Percentiles rank a stretch among this genome's conserved stretches.
Conservation (phyloP, 2,113 vertebrate species). For the Microcebus lehilahytsara region DNA sequence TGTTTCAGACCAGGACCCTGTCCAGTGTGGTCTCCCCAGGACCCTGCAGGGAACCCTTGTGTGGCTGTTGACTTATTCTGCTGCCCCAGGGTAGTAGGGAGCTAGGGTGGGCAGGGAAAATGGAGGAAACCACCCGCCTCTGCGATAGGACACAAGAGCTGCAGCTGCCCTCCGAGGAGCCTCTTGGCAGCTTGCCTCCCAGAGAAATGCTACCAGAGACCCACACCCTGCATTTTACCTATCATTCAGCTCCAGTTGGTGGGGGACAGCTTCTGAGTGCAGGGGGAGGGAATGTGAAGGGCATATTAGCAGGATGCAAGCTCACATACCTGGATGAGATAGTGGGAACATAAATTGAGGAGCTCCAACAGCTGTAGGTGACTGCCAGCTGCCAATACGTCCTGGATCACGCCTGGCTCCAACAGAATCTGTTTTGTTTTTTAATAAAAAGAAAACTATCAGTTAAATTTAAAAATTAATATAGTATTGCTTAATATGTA, state of each 20-base stretch:
- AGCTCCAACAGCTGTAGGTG: conserved; percentile 98
- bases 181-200: neutral
- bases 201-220: neutral
- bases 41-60: neutral
- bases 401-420: conserved; percentile 96
- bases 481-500: neutral
- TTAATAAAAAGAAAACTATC: conserved; percentile 70
- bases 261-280: neutral
- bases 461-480: conserved; percentile 40
- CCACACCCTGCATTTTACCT: neutral
- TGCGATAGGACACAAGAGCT: neutral
- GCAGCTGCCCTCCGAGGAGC: neutral
- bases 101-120: neutral
- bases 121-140: neutral
- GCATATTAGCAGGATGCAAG: neutral
- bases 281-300: neutral
- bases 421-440: conserved; percentile 89
- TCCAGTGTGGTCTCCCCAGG: fast-evolving
- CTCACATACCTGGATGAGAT: conserved; percentile 94
- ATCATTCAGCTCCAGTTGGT: neutral
- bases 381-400: conserved; percentile 96
- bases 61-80: neutral
- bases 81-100: neutral
- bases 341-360: conserved; percentile 97
- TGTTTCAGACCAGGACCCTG: neutral